phyloP scores from a whole-genome alignment of 2,888 invertebrate species.

The Dorcus parallelipipedus region DNA sequence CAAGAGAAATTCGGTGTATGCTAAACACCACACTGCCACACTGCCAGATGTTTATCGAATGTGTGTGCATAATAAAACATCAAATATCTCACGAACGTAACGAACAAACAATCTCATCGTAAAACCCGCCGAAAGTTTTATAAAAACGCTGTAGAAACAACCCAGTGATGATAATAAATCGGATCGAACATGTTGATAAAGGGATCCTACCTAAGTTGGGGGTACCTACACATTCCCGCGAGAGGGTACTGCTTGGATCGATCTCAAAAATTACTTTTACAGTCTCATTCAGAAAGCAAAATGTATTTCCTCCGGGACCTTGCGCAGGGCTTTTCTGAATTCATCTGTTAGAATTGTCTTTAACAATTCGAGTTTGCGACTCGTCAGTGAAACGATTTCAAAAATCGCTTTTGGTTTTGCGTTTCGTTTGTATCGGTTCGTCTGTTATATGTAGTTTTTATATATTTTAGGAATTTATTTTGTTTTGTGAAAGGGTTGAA shows the following conservation, averaged over 20 bases:
- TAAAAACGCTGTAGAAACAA: constrained; percentile 28
- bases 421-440: constrained; percentile 8
- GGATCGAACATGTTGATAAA: constrained; percentile 36
- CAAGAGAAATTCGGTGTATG: neutral
- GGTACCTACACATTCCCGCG: constrained; percentile 34
- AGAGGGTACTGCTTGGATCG: constrained; percentile 42
- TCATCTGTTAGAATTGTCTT: constrained; percentile 49
- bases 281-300: constrained; percentile 51
- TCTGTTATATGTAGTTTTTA: constrained; percentile 15
- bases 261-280: constrained; percentile 53
- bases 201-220: constrained; percentile 47
- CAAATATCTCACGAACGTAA: constrained; percentile 40
- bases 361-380: constrained; percentile 41
- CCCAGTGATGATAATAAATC: constrained; percentile 17
- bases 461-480: neutral
- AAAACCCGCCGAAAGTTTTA: constrained; percentile 43
- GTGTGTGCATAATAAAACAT: constrained; percentile 50
- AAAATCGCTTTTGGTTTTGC: constrained; percentile 5
- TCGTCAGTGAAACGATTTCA: constrained; percentile 1
- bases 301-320: constrained; percentile 48
- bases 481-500: constrained; percentile 39
- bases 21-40: no score
- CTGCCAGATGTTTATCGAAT: constrained; percentile 40
- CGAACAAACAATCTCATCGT: constrained; percentile 32
- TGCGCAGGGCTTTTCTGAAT: constrained; percentile 48